Evolutionary conservation across 53 echinoderm and acorn worm genomes (phyloP).

Genomic region (Hippasteria phrygiana): DNA sequence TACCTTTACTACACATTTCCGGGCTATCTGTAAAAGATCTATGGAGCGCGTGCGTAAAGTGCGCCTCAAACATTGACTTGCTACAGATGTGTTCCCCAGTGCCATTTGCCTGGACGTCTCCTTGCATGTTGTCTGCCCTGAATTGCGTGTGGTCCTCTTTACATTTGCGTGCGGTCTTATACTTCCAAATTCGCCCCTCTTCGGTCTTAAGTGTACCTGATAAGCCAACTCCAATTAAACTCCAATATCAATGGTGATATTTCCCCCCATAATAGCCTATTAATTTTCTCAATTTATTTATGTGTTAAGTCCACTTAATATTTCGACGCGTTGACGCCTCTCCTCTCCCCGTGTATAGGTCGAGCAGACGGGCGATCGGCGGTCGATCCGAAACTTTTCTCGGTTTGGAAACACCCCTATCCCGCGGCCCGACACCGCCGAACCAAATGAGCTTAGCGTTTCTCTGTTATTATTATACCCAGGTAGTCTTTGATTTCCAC

Average conservation of each 20-base stretch:
- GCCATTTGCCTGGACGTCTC: no score
- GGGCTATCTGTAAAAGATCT: no score
- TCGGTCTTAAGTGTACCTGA: not conserved
- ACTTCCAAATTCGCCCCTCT: not conserved
- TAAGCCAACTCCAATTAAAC: conserved; percentile 1
- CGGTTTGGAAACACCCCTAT: conserved; percentile 45
- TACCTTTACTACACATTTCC: no score
- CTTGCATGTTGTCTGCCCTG: no score
- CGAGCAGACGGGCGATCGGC: conserved; percentile 38
- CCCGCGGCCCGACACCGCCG: conserved; percentile 15
- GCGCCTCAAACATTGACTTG: no score
- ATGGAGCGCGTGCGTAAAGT: no score
- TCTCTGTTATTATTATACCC: not conserved
- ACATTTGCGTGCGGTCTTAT: not conserved
- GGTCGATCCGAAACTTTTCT: conserved; percentile 40
- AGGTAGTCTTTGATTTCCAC: conserved; percentile 46
- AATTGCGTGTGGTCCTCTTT: not conserved
- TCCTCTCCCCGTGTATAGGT: not conserved
- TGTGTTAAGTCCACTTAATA: conserved; percentile 68
- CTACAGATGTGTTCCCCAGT: no score
- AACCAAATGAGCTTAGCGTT: conserved; percentile 37
- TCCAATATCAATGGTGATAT: conserved; percentile 28
- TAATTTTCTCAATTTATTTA: conserved; percentile 65
- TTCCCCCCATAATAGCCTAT: conserved; percentile 45
- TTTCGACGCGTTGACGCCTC: conserved; percentile 66